Conservation (phyloP, 1,140 invertebrate genomes). For the Leptinotarsa defecta region DNA sequence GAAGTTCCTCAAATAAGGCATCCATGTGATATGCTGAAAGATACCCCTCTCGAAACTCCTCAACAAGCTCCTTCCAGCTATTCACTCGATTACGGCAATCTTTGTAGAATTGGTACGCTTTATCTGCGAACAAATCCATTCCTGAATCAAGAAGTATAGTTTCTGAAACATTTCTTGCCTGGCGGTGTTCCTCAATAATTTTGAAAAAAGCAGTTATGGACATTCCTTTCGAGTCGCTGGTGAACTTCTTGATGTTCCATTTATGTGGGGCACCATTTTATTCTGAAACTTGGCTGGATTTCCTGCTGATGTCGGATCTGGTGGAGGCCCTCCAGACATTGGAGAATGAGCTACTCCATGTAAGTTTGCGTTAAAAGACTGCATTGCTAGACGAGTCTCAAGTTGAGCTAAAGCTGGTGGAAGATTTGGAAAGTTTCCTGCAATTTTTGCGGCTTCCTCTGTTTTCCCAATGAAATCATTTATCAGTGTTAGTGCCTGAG, state of each 20-base stretch:
- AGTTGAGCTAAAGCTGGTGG: too few relatives aligned
- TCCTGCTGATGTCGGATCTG: neutral
- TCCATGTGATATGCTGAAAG: neutral
- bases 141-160: neutral
- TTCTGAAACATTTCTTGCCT: neutral
- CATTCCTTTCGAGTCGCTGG: neutral
- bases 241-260: neutral
- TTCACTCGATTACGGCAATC: neutral
- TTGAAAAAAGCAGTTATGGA: neutral
- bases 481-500: too few relatives aligned
- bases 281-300: neutral
- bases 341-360: neutral
- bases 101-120: slow-evolving; percentile 43
- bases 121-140: slow-evolving; percentile 14
- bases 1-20: too few relatives aligned
- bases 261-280: neutral
- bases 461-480: too few relatives aligned
- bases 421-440: too few relatives aligned
- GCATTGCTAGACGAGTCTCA: too few relatives aligned
- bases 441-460: too few relatives aligned
- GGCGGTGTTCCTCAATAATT: neutral
- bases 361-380: neutral
- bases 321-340: neutral
- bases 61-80: neutral
- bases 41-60: neutral